phyloP scores from a whole-genome alignment of 2,797 vertebrate species.

The Phrynocephalus guinanensis region DNA sequence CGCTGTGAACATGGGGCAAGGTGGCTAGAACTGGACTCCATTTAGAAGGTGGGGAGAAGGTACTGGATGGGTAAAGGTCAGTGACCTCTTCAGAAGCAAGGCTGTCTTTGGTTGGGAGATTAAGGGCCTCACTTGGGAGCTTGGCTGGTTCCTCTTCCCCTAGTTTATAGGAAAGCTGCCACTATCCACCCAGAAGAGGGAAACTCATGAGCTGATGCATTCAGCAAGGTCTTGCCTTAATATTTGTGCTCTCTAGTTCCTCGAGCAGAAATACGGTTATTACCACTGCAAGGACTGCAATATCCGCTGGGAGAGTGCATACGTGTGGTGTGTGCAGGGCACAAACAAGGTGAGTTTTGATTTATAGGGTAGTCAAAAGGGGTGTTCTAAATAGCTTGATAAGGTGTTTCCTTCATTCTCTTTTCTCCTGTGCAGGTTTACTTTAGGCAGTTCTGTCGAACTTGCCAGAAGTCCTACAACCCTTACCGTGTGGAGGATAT shows the following conservation, averaged over 20 bases:
- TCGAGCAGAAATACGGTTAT: constrained; percentile 98
- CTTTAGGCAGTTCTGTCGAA: constrained; percentile 96
- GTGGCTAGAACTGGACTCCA: neutral
- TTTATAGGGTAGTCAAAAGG: neutral
- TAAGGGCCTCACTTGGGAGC: neutral
- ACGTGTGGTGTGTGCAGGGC: constrained; percentile 97
- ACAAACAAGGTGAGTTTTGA: constrained; percentile 89
- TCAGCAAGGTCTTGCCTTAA: neutral
- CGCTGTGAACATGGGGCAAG: no score
- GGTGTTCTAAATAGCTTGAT: neutral
- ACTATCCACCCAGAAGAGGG: neutral
- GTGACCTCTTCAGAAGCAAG: neutral
- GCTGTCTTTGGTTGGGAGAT: no score
- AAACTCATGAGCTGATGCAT: neutral
- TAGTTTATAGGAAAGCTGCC: neutral
- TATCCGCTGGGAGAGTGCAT: constrained; percentile 97
- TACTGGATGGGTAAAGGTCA: neutral
- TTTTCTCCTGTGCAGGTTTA: constrained; percentile 85
- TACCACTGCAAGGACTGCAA: constrained; percentile 97
- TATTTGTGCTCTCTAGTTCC: constrained; percentile 80
- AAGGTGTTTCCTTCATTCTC: neutral
- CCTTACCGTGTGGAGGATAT: constrained; percentile 97
- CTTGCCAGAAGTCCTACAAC: constrained; percentile 95
- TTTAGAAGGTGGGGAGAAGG: neutral
- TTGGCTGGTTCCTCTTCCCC: no score